These are phyloP conservation scores for Rhabdophis nuchalis DNA, from an alignment of 2,797 vertebrate species.

Conservation along the genomic window DNA sequence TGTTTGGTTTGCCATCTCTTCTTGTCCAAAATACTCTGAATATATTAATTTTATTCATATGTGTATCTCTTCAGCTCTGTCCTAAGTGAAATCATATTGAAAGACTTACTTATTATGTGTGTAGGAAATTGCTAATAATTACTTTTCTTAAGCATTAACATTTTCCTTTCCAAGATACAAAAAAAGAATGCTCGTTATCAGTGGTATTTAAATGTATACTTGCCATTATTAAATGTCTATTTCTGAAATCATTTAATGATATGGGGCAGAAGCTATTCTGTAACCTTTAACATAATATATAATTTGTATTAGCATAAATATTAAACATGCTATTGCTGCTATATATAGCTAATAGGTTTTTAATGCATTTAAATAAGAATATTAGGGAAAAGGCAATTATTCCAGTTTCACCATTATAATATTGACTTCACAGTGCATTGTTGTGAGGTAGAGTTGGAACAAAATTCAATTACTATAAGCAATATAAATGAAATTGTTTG, in stretches of 20 bases:
- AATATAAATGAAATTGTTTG: constrained; percentile 47
- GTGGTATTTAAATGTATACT: neutral
- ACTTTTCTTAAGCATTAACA: neutral
- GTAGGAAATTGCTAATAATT: neutral
- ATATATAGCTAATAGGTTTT: constrained; percentile 82
- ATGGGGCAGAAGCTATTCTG: constrained; percentile 61
- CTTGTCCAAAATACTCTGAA: neutral
- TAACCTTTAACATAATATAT: constrained; percentile 75
- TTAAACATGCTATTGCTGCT: constrained; percentile 74
- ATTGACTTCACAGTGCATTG: constrained; percentile 64
- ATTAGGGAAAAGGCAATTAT: constrained; percentile 87
- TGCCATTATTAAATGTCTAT: neutral
- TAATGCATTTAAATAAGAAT: constrained; percentile 98
- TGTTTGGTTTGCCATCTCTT: neutral
- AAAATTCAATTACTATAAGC: constrained; percentile 70
- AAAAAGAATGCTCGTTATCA: neutral
- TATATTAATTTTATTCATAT: neutral
- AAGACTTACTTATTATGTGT: neutral
- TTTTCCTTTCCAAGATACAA: neutral
- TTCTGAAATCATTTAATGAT: constrained; percentile 39
- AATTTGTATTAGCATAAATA: constrained; percentile 80
- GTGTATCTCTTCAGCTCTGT: neutral
- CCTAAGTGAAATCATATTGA: neutral
- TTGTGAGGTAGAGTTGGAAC: constrained; percentile 53
- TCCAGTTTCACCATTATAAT: constrained; percentile 76